These are phyloP conservation scores for Nasonovia ribisnigri DNA, from an alignment of 2,888 invertebrate species.

Conservation along the genomic window DNA sequence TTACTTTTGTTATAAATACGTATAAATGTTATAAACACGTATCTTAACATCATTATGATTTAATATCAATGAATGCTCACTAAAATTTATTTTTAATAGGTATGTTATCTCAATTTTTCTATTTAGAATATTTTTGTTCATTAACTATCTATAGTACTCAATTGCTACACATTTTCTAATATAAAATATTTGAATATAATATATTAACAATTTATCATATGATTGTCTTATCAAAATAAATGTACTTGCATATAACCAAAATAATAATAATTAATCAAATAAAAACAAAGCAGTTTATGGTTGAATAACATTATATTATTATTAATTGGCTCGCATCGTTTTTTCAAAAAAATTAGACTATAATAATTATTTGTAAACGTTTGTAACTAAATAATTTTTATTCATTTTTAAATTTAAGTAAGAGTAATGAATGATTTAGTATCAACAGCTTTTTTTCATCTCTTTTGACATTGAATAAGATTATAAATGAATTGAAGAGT, in stretches of 20 bases:
- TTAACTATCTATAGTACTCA: too few relatives aligned
- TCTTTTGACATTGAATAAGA: neutral
- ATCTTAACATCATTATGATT: too few relatives aligned
- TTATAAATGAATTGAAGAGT: neutral
- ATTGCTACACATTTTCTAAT: neutral
- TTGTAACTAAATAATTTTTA: neutral
- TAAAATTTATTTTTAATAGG: too few relatives aligned
- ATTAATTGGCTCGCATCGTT: neutral
- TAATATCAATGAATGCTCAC: too few relatives aligned
- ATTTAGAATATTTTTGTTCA: too few relatives aligned
- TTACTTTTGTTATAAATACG: too few relatives aligned
- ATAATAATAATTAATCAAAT: neutral
- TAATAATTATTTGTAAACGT: neutral
- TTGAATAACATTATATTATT: neutral
- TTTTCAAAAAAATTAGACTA: neutral
- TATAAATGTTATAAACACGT: too few relatives aligned
- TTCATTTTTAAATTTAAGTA: neutral
- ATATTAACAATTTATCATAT: neutral
- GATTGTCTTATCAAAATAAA: neutral
- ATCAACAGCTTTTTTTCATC: neutral
- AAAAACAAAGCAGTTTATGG: neutral
- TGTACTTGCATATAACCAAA: too few relatives aligned
- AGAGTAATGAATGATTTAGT: neutral
- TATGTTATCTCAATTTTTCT: too few relatives aligned
- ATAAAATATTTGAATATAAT: neutral